Percentiles rank a stretch among this genome's conserved stretches.
phyloP scores from a whole-genome alignment of 1,140 invertebrate species.

The Ceratitis capitata region DNA sequence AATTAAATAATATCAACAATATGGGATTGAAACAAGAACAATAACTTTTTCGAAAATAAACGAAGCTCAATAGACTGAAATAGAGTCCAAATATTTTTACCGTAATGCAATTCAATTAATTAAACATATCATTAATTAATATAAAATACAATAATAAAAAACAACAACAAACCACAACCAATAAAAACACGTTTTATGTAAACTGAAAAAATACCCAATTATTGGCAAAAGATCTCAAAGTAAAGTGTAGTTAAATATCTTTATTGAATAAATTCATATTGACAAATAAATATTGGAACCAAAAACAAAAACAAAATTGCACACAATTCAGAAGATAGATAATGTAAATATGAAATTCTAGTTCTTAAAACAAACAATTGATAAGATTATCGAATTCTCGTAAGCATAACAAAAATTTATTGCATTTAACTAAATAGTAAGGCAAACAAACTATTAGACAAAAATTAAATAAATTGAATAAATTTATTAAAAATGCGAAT shows the following conservation, averaged over 20 bases:
- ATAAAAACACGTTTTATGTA: constrained; percentile 28
- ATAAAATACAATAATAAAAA: constrained; percentile 40
- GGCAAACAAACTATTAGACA: neutral
- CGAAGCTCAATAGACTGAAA: constrained; percentile 64
- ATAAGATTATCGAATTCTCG: neutral
- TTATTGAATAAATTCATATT: neutral
- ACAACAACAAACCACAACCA: constrained; percentile 37
- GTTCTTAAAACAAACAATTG: neutral
- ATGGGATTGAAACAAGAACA: constrained; percentile 47
- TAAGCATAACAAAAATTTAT: neutral
- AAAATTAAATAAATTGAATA: neutral
- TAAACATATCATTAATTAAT: constrained; percentile 57
- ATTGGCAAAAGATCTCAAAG: neutral
- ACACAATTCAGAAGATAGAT: neutral
- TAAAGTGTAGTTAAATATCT: neutral
- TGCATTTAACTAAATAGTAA: constrained; percentile 7
- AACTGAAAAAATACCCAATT: neutral
- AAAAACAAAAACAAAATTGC: neutral
- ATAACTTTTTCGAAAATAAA: constrained; percentile 47
- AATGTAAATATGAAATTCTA: neutral
- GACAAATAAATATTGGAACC: neutral
- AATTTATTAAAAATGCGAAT: neutral
- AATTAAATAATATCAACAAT: constrained; percentile 36
- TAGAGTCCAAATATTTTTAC: constrained; percentile 61
- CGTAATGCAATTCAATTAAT: constrained; percentile 50